Evolutionary conservation across 2,113 vertebrate genomes (phyloP).

Genomic region (Ciconia stormi): DNA sequence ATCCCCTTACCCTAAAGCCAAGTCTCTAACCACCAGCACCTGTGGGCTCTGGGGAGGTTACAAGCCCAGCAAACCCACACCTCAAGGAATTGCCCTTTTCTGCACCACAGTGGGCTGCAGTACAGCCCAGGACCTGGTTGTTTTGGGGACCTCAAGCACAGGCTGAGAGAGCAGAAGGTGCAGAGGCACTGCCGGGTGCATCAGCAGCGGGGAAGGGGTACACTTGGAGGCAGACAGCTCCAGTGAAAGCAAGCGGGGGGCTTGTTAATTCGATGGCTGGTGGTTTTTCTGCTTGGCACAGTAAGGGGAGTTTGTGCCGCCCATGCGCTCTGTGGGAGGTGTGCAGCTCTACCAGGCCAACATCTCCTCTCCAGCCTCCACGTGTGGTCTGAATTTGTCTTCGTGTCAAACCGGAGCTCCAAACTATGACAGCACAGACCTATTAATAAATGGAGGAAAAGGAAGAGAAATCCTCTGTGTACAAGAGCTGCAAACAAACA

Average conservation of each 20-base stretch:
- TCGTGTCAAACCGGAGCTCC: background rate
- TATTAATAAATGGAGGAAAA: background rate
- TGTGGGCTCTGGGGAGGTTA: fast-evolving
- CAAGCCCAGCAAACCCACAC: background rate
- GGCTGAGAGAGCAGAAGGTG: background rate
- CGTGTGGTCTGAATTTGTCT: background rate
- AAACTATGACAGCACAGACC: fast-evolving
- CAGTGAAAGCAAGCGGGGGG: background rate
- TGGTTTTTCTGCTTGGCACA: background rate
- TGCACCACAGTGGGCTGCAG: fast-evolving
- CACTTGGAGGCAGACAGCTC: background rate
- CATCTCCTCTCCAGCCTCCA: background rate
- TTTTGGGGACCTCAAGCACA: background rate
- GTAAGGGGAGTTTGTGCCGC: background rate
- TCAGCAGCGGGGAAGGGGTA: background rate
- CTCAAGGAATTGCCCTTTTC: background rate
- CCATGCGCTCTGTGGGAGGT: fast-evolving
- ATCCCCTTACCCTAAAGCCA: background rate
- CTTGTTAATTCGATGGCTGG: background rate
- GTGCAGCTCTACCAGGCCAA: background rate
- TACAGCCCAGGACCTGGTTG: background rate
- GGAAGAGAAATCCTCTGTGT: fast-evolving
- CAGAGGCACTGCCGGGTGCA: background rate
- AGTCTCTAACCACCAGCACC: background rate
- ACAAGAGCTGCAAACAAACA: background rate